Evolutionary conservation across 2,797 vertebrate genomes (phyloP), one percentile per base, ranked within the genome.

Genomic region (Pteropus rufus): DNA sequence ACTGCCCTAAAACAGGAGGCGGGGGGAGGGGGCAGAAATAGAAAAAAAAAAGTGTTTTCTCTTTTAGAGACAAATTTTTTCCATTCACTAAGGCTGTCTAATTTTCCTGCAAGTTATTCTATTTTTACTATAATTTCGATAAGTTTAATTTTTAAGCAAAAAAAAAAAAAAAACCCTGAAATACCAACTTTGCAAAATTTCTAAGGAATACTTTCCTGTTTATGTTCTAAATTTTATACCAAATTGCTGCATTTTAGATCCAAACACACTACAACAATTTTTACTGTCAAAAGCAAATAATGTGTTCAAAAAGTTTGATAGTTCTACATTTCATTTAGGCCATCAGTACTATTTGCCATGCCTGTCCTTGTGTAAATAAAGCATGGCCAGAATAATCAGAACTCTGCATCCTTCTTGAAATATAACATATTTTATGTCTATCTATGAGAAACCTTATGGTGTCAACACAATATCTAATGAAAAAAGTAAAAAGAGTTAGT

Each of bases 271-370:
- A 18, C 5, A 60, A 67, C 16, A 62, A 72, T 54, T 91, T 64
- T 79, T 67, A 88, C 56, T 89, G 81, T 46, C 39, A 96, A 86
- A 89, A 58, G 41, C 87, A 88, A 92, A 49, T 75, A 92, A 96
- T 52, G 23, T 70, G 75, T 75, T 94, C 56, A 46, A 56, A 87
- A 79, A 94, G 12, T 29, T 26, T 75, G 80, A 69, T 16, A 75
- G 49, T 9, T 49, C n/a, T 67, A 21, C 10, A 80, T 75, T 91
- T 80, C 44, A 73, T 70, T 69, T 88, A 77, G 46, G 52, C 21
- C 39, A 79, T 73, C 76, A 85, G 34, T 26, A 24, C 49, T 79
- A 49, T 26, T 49, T 84, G 6, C 73, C 89, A 89, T 24, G 15
- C 29, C 62, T 69, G 21, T 11, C 5, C 34, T 56, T 67, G 8